Conservation (phyloP, 2,797 vertebrate species). For the Carapus acus region DNA sequence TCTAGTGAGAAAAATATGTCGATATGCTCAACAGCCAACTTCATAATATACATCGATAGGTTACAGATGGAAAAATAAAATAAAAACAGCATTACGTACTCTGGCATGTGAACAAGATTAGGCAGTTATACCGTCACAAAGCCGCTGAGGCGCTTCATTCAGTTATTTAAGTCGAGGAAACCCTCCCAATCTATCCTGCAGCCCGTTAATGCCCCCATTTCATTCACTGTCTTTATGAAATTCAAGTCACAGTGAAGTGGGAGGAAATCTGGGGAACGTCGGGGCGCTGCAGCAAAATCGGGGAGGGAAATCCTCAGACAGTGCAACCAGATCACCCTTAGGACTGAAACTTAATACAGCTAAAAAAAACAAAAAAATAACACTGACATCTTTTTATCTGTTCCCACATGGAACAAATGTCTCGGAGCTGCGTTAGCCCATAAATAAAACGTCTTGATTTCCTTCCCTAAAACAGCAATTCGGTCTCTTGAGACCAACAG, state of each 20-base stretch:
- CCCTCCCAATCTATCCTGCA: no score
- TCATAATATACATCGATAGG: neutral
- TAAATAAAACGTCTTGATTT: conserved; percentile 15
- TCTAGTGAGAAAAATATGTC: conserved; percentile 27
- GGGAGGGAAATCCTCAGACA: neutral
- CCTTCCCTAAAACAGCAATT: conserved; percentile 19
- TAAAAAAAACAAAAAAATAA: neutral
- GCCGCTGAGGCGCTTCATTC: neutral
- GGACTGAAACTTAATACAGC: conserved; percentile 6
- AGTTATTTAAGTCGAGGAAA: neutral
- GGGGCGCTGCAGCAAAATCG: no score
- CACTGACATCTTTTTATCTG: neutral
- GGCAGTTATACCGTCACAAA: conserved; percentile 3
- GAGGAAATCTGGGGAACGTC: no score
- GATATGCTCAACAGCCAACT: conserved; percentile 37
- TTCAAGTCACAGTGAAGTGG: no score
- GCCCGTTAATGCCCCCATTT: no score
- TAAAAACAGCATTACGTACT: conserved; percentile 19
- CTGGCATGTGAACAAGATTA: neutral
- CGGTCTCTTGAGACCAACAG: conserved; percentile 5
- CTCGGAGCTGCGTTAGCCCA: neutral
- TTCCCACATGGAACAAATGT: conserved; percentile 6
- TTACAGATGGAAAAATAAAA: conserved; percentile 25
- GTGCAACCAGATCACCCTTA: conserved; percentile 4
- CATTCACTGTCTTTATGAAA: neutral